Evolutionary conservation across 2,113 vertebrate species (phyloP).

Genomic region (Tringa solitaria): DNA sequence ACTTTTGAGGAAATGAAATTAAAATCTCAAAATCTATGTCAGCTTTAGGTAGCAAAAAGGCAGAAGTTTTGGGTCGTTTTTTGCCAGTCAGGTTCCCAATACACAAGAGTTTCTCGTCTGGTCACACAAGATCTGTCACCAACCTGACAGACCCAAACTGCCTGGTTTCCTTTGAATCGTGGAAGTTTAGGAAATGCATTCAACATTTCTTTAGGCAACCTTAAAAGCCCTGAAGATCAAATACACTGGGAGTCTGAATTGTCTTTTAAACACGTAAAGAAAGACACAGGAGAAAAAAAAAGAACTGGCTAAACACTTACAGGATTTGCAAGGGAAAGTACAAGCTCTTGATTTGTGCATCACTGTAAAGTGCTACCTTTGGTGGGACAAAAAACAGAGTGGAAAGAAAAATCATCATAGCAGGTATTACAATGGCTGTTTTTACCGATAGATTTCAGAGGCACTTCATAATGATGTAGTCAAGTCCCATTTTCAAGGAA

Average conservation of each 20-base stretch:
- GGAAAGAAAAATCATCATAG: background rate
- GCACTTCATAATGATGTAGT: background rate
- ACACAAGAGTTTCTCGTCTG: background rate
- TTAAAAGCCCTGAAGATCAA: background rate
- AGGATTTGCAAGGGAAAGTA: background rate
- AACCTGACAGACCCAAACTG: background rate
- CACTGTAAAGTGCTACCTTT: background rate
- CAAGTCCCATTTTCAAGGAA: background rate
- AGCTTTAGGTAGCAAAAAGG: background rate
- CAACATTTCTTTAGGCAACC: background rate
- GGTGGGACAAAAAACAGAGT: background rate
- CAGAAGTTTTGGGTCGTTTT: background rate
- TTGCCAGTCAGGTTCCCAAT: background rate
- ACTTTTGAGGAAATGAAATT: accelerated
- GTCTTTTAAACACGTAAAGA: background rate
- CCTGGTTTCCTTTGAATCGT: background rate
- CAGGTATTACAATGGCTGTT: background rate
- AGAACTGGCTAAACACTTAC: background rate
- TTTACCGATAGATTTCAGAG: background rate
- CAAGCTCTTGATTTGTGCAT: background rate
- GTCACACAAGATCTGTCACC: background rate
- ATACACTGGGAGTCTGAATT: background rate
- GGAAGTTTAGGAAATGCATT: background rate
- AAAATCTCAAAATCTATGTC: background rate
- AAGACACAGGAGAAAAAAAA: background rate